A percentile compares a stretch with the other conserved stretches of the same genome.
Evolutionary conservation across 2,113 vertebrate species (phyloP).

Genomic region (Agelaius tricolor): DNA sequence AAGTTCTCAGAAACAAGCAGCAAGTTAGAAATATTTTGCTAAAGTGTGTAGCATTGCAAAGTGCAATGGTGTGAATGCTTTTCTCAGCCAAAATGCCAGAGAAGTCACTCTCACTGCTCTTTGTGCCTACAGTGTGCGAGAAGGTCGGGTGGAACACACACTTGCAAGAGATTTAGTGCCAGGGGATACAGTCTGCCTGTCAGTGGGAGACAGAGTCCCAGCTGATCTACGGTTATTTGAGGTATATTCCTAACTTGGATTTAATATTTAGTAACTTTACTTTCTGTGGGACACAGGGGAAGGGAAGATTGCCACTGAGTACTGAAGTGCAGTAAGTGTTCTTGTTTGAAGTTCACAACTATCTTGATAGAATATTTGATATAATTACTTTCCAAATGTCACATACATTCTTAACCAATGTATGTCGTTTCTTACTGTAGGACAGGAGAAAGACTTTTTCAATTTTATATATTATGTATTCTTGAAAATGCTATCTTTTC

Average conservation of each 20-base stretch:
- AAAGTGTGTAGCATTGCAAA: not conserved
- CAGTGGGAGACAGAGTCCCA: constrained; percentile 94
- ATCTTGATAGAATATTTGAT: not conserved
- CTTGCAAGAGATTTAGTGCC: constrained; percentile 95
- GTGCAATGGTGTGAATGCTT: not conserved
- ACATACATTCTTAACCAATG: not conserved
- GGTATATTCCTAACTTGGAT: constrained; percentile 66
- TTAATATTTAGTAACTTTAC: not conserved
- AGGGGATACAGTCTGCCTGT: constrained; percentile 93
- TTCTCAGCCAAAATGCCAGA: not conserved
- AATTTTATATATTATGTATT: not conserved
- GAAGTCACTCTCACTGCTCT: not conserved
- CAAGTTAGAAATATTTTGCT: not conserved
- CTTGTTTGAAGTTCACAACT: not conserved
- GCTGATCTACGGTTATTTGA: constrained; percentile 94
- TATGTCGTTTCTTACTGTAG: not conserved
- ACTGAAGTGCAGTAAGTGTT: not conserved
- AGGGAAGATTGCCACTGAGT: not conserved
- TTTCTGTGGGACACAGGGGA: not conserved
- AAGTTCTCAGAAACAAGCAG: not conserved
- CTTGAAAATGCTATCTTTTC: not conserved
- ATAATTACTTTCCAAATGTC: not conserved
- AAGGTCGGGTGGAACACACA: constrained; percentile 88
- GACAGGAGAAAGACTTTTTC: not conserved
- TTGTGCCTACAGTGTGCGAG: constrained; percentile 79